These are phyloP conservation scores for Augochlorella aurata DNA, from an alignment of 2,888 invertebrate genomes.

Conservation along the genomic window DNA sequence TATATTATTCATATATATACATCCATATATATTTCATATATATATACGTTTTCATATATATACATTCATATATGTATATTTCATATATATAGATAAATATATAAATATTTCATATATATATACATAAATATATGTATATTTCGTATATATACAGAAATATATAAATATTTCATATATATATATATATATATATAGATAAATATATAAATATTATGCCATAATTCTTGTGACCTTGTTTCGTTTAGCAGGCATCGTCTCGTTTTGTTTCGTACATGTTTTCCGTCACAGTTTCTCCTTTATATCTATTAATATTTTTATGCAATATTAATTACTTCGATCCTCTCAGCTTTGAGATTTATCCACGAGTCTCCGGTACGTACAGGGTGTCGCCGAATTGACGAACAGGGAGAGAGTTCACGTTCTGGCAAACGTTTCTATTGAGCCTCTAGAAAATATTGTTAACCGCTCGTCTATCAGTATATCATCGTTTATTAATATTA, in stretches of 20 bases:
- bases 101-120: too few relatives aligned
- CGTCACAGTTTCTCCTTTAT: neutral
- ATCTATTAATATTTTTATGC: constrained; percentile 20
- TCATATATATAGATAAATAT: neutral
- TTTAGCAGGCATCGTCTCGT: constrained; percentile 34
- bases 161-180: neutral
- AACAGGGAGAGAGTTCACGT: too few relatives aligned
- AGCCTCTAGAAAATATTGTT: too few relatives aligned
- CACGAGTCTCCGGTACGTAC: constrained; percentile 16
- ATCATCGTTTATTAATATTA: too few relatives aligned
- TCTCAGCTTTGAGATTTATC: constrained; percentile 13
- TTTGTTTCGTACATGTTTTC: constrained; percentile 30
- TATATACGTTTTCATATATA: constrained; percentile 1
- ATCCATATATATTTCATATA: too few relatives aligned
- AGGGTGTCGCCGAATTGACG: neutral
- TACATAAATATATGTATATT: neutral
- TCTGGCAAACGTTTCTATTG: too few relatives aligned
- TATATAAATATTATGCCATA: neutral
- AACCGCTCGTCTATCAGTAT: too few relatives aligned
- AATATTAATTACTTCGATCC: neutral
- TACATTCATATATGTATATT: neutral
- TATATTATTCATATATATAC: too few relatives aligned
- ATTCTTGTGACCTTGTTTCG: constrained; percentile 11
- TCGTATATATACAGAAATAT: neutral
- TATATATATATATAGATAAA: neutral